Evolutionary conservation across 2,797 vertebrate genomes (phyloP).

Genomic region (Knipowitschia caucasica): DNA sequence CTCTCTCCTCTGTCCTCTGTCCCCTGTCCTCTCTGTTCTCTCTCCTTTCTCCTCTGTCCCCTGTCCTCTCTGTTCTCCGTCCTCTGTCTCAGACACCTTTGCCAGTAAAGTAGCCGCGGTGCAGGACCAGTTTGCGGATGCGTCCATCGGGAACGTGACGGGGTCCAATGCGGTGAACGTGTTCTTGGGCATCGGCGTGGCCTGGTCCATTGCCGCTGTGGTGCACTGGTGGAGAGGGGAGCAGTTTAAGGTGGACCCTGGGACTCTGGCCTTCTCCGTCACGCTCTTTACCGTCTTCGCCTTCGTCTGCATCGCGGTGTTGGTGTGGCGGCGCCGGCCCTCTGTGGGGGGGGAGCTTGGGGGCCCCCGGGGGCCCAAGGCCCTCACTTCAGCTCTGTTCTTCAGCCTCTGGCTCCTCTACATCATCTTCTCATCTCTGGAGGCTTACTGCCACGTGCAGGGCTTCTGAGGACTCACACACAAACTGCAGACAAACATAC

Average conservation of each 20-base stretch:
- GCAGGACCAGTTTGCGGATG: conserved; percentile 95
- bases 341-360: conserved; percentile 95
- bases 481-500: no score
- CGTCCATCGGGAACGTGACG: conserved; percentile 96
- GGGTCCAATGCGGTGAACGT: conserved; percentile 97
- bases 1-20: no score
- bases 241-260: conserved; percentile 85
- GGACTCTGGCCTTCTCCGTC: conserved; percentile 94
- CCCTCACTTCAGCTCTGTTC: conserved; percentile 86
- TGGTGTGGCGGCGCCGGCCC: conserved; percentile 90
- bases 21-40: no score
- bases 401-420: conserved; percentile 96
- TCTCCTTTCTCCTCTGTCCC: no score
- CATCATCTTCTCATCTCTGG: conserved; percentile 94
- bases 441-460: conserved; percentile 93
- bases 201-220: conserved; percentile 95
- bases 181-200: conserved; percentile 94
- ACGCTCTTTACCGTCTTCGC: conserved; percentile 98
- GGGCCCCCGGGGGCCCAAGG: conserved; percentile 88
- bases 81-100: conserved; percentile 84
- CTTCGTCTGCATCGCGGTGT: conserved; percentile 90
- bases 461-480: conserved; percentile 64
- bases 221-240: conserved; percentile 82
- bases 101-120: conserved; percentile 93
- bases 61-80: no score